A percentile compares a stretch with the other conserved stretches of the same genome.
phyloP scores from a whole-genome alignment of 2,113 vertebrate species.

The Erinaceus europaeus region DNA sequence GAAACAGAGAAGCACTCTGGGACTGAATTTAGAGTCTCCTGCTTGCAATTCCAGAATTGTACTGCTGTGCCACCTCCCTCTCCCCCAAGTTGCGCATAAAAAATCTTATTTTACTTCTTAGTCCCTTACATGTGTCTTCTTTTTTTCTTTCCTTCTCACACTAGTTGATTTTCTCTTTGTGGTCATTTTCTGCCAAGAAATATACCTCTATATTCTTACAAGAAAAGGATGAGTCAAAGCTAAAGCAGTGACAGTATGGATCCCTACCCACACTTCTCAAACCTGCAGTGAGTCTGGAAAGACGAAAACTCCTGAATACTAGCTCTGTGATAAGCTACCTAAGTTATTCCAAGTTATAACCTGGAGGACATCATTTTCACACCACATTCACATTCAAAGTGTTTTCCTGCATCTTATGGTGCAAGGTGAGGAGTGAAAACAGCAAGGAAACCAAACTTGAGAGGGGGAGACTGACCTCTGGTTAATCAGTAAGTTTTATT shows the following conservation, averaged over 20 bases:
- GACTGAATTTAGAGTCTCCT: too few relatives aligned
- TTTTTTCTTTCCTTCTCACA: background rate
- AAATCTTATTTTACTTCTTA: conserved; percentile 22
- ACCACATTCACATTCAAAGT: background rate
- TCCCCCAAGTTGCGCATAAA: too few relatives aligned
- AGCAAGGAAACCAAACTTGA: background rate
- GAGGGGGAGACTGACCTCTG: background rate
- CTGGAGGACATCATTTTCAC: background rate
- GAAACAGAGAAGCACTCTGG: too few relatives aligned
- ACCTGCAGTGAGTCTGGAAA: background rate
- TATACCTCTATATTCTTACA: background rate
- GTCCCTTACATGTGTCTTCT: background rate
- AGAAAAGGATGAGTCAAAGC: background rate
- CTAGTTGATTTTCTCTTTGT: background rate
- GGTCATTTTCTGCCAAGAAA: background rate
- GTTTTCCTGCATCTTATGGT: background rate
- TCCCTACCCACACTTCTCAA: background rate
- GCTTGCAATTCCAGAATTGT: too few relatives aligned
- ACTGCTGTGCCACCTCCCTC: too few relatives aligned
- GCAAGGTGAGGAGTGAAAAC: background rate
- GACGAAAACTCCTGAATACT: background rate
- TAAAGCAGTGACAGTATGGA: background rate
- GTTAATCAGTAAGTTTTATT: background rate
- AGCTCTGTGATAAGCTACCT: background rate
- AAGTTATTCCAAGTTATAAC: background rate